Percentiles rank a stretch among this genome's conserved stretches.
These are phyloP conservation scores for Hippoglossus hippoglossus DNA, from an alignment of 2,797 vertebrate species.

Conservation along the genomic window DNA sequence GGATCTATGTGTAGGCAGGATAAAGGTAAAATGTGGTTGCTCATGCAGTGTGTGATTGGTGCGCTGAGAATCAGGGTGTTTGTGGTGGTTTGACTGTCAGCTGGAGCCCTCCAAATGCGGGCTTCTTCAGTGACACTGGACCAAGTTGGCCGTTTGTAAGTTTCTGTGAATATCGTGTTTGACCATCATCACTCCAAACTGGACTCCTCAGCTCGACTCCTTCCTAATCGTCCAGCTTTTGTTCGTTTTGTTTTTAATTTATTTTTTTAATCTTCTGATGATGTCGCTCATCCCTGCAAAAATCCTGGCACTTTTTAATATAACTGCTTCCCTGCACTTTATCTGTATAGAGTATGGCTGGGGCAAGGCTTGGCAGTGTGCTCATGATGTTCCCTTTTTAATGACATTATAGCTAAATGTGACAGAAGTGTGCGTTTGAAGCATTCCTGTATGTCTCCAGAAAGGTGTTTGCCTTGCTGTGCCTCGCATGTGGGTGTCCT, in stretches of 20 bases:
- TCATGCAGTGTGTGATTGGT: constrained; percentile 68
- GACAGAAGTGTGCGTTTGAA: constrained; percentile 50
- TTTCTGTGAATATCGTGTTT: constrained; percentile 67
- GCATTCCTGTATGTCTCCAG: constrained; percentile 42
- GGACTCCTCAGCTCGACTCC: constrained; percentile 43
- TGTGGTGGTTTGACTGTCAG: constrained; percentile 77
- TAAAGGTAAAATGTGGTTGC: constrained; percentile 31
- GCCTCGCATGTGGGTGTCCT: constrained; percentile 75
- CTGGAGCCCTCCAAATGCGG: constrained; percentile 74
- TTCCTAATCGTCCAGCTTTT: constrained; percentile 23
- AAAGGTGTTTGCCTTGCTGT: constrained; percentile 68
- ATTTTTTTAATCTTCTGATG: constrained; percentile 41
- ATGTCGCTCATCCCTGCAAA: constrained; percentile 60
- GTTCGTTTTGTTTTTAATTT: not conserved
- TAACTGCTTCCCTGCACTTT: constrained; percentile 64
- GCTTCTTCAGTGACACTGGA: constrained; percentile 76
- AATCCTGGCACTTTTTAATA: constrained; percentile 35
- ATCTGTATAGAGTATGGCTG: constrained; percentile 51
- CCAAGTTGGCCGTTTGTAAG: constrained; percentile 79
- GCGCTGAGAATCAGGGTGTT: constrained; percentile 64
- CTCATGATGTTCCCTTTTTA: constrained; percentile 50
- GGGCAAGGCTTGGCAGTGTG: constrained; percentile 63
- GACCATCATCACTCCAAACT: constrained; percentile 66
- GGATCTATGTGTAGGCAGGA: constrained; percentile 32
- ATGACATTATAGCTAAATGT: constrained; percentile 46